These are phyloP conservation scores for Nephrotoma appendiculata DNA, from an alignment of 2,888 invertebrate species.

Conservation along the genomic window DNA sequence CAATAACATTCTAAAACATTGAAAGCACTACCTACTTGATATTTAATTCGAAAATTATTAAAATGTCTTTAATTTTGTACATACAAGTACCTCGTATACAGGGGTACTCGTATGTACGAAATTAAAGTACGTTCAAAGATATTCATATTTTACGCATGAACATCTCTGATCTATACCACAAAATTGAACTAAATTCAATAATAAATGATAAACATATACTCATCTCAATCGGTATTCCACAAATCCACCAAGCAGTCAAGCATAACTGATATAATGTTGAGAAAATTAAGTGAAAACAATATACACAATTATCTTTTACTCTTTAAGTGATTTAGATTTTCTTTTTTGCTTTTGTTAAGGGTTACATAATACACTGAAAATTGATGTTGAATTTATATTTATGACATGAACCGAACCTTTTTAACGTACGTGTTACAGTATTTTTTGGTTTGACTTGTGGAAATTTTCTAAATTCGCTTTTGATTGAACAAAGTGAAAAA, in stretches of 20 bases:
- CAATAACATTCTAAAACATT: no score
- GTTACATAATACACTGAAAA: background rate
- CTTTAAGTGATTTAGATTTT: background rate
- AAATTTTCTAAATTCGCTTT: background rate
- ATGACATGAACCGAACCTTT: background rate
- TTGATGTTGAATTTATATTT: background rate
- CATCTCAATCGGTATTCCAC: background rate
- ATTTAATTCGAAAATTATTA: no score
- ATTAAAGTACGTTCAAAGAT: no score
- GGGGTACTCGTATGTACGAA: no score
- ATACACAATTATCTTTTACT: background rate
- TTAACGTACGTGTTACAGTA: background rate
- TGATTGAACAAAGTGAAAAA: background rate
- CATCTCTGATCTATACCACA: background rate
- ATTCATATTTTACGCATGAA: background rate
- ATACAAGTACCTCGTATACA: no score
- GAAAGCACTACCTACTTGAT: no score
- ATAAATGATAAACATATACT: background rate
- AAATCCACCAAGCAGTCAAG: background rate
- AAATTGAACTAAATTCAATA: no score
- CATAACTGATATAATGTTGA: background rate
- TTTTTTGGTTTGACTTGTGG: background rate
- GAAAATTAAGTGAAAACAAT: background rate
- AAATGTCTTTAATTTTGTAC: no score
- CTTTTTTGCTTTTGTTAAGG: background rate